Base-by-base conservation (phyloP, 2,888 invertebrate species). In the Leptopilina myrica region DNA sequence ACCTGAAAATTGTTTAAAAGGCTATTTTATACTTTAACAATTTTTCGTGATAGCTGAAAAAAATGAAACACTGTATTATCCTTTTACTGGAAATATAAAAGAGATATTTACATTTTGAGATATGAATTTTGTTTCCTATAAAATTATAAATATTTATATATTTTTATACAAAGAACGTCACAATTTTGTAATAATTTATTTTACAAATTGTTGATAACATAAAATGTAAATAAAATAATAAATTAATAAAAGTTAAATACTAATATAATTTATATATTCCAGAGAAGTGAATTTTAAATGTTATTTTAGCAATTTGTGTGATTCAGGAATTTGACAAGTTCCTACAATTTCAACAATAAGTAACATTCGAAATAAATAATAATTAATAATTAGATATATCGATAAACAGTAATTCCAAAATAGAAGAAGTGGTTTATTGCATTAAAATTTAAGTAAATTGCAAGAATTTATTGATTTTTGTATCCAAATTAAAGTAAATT, bases 1-100 rank as follows among this genome's bases (percentile, higher is more conserved):
- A 81, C 84, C 84, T 85, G 67, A 76, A 81, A 84, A 82, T 67
- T 79, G 40, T 83, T 84, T 84, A 84, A 67, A 49, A 76, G 78
- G 26, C 73, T 73, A 53, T 69, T 64, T 66, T 56, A 73, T 73
- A 59, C 73, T 56, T 66, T 73, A 69, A 53, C 73, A 53, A 73
- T 53, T 56, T 8, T 33, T 33, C 33, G 5, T 33, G 53, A 33
- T 56, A 56, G 53, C 73, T 53, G 26, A n/a, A 73, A 73, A 73
- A 73, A 73, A 56, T 73, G 73, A 56, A 56, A 73, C 73, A 73
- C 73, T 73, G 53, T 20, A 73, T 33, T 33, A 33, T 56, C 40
- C 56, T 73, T 73, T 73, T 56, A 73, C 73, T 73, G 73, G 40
- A 73, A n/a, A 69, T 59, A 59, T 5, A 49, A 49, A 4, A 49